Evolutionary conservation across 2,797 vertebrate genomes (phyloP).

Genomic region (Echeneis naucrates): DNA sequence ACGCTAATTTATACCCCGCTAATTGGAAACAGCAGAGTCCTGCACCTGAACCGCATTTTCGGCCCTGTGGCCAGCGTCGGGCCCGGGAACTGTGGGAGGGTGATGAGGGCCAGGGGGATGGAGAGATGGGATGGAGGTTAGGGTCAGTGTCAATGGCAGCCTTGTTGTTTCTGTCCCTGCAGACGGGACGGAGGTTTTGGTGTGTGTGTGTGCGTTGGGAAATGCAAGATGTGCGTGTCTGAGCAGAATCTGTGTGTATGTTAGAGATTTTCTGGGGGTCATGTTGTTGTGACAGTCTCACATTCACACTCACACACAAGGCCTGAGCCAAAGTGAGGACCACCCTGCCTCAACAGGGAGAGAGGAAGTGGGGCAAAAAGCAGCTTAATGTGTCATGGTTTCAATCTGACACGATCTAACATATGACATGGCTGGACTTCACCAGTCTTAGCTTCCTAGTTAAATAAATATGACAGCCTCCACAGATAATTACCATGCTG

Average conservation of each 20-base stretch:
- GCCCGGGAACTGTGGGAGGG: constrained; percentile 75
- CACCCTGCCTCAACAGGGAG: constrained; percentile 78
- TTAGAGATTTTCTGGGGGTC: constrained; percentile 67
- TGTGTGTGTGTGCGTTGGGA: constrained; percentile 28
- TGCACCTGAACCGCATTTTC: constrained; percentile 85
- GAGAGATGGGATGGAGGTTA: constrained; percentile 57
- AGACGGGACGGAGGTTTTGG: constrained; percentile 53
- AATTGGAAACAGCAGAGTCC: constrained; percentile 86
- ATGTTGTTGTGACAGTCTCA: constrained; percentile 79
- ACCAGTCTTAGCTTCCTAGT: constrained; percentile 72
- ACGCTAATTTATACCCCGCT: constrained; percentile 84
- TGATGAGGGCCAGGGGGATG: constrained; percentile 64
- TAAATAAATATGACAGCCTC: constrained; percentile 80
- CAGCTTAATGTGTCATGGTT: constrained; percentile 72
- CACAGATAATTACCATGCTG: constrained; percentile 65
- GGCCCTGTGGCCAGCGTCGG: constrained; percentile 51
- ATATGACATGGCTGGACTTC: constrained; percentile 64
- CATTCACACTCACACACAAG: constrained; percentile 47
- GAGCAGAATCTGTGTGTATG: constrained; percentile 67
- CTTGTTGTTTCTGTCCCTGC: constrained; percentile 78
- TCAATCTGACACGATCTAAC: constrained; percentile 74
- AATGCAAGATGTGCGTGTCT: constrained; percentile 44
- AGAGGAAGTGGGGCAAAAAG: constrained; percentile 10
- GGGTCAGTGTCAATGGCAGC: constrained; percentile 83
- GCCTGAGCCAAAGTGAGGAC: constrained; percentile 65